Evolutionary conservation across 2,113 vertebrate genomes (phyloP).

Genomic region (Notothenia coriiceps): DNA sequence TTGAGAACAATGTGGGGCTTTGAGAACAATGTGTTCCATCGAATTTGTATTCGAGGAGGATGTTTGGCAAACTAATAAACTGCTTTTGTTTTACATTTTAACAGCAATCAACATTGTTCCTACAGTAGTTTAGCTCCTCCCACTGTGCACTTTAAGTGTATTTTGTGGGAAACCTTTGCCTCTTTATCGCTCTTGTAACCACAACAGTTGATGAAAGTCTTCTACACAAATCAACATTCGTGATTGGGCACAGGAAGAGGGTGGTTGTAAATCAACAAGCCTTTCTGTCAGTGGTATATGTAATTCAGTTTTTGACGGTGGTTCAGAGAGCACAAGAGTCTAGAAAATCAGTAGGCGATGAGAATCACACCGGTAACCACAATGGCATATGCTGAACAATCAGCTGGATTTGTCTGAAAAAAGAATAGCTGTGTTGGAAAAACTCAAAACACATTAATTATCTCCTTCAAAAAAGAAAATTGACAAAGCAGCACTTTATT

Average conservation of each 20-base stretch:
- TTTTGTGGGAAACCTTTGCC: no score
- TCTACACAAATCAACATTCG: not conserved
- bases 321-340: not conserved
- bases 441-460: conserved; percentile 47
- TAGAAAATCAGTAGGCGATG: not conserved
- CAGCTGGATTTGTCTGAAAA: not conserved
- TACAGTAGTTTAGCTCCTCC: no score
- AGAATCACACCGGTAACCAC: not conserved
- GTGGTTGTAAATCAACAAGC: not conserved
- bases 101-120: not conserved
- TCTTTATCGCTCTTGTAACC: not conserved
- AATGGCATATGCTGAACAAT: not conserved
- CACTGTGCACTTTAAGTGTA: no score
- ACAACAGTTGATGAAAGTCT: not conserved
- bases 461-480: conserved; percentile 16
- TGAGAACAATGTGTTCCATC: not conserved
- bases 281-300: not conserved
- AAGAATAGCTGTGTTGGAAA: conserved; percentile 13
- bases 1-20: not conserved
- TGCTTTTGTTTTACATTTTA: no score
- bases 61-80: no score
- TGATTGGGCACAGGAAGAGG: not conserved
- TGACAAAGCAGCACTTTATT: conserved; percentile 37
- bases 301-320: not conserved
- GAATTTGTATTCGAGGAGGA: no score